Conservation (phyloP, 1,140 invertebrate species). For the Caerostris darwini region DNA sequence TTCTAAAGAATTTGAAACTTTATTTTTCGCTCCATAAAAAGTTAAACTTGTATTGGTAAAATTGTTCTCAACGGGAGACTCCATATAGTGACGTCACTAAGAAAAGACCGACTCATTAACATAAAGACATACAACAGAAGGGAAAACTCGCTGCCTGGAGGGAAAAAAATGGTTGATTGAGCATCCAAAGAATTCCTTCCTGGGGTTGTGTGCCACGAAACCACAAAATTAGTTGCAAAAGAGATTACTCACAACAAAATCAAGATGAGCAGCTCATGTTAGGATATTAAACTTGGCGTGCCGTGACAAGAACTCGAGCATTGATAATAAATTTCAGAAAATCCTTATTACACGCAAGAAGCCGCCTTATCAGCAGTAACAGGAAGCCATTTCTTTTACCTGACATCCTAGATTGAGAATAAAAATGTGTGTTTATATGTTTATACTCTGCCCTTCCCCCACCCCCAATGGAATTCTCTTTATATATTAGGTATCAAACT, state of each 20-base stretch:
- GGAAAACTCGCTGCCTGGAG: background rate
- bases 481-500: too few relatives aligned
- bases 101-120: slow-evolving; percentile 10
- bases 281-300: slow-evolving; percentile 8
- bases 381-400: background rate
- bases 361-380: background rate
- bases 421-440: too few relatives aligned
- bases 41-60: background rate
- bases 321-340: slow-evolving; percentile 21
- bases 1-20: too few relatives aligned
- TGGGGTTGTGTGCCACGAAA: slow-evolving; percentile 34
- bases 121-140: background rate
- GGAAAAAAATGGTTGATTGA: slow-evolving; percentile 27
- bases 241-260: slow-evolving; percentile 24
- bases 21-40: too few relatives aligned
- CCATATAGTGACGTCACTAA: background rate
- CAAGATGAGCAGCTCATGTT: background rate
- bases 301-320: slow-evolving; percentile 31
- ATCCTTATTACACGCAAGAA: background rate
- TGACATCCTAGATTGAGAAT: too few relatives aligned
- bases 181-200: background rate
- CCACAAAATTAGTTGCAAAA: slow-evolving; percentile 13
- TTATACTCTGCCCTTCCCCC: too few relatives aligned
- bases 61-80: background rate
- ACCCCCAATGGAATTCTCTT: too few relatives aligned